Conservation (phyloP, 2,888 invertebrate genomes). For the Camptogramma bilineatum region DNA sequence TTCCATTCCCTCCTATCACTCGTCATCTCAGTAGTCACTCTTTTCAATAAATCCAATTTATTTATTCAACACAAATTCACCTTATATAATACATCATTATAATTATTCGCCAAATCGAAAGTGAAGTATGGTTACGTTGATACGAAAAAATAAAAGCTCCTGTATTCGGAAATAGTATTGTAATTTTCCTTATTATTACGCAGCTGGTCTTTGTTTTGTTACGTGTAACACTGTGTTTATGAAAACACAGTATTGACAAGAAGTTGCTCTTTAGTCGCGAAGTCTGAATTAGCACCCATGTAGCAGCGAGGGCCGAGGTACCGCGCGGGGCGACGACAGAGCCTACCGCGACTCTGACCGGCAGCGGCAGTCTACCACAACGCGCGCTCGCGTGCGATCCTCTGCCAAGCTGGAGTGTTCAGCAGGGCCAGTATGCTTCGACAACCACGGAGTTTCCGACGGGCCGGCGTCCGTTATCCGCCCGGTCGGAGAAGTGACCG, state of each 20-base stretch:
- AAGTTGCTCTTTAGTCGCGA: conserved; percentile 51
- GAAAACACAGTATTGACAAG: conserved; percentile 39
- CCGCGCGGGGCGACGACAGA: conserved; percentile 50
- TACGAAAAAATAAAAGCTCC: neutral
- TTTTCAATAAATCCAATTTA: neutral
- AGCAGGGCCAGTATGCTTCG: conserved; percentile 82
- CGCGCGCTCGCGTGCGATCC: conserved; percentile 79
- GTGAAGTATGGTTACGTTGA: too few relatives aligned
- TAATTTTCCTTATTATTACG: conserved; percentile 8
- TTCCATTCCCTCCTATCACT: too few relatives aligned
- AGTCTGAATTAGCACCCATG: conserved; percentile 70
- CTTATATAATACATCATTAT: neutral
- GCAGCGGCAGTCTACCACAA: conserved; percentile 78
- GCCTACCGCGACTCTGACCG: conserved; percentile 56
- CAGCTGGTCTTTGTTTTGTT: conserved; percentile 34
- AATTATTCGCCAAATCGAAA: too few relatives aligned
- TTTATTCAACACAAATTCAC: neutral
- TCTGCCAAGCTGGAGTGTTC: conserved; percentile 80
- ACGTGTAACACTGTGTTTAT: conserved; percentile 35
- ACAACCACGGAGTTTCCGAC: conserved; percentile 78
- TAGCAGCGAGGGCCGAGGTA: conserved; percentile 61
- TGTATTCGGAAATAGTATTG: conserved; percentile 10
- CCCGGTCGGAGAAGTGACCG: conserved; percentile 73
- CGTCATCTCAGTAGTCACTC: too few relatives aligned
- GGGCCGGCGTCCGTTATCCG: conserved; percentile 66